Conservation (phyloP, 2,113 vertebrate species). For the Butorides virescens region DNA sequence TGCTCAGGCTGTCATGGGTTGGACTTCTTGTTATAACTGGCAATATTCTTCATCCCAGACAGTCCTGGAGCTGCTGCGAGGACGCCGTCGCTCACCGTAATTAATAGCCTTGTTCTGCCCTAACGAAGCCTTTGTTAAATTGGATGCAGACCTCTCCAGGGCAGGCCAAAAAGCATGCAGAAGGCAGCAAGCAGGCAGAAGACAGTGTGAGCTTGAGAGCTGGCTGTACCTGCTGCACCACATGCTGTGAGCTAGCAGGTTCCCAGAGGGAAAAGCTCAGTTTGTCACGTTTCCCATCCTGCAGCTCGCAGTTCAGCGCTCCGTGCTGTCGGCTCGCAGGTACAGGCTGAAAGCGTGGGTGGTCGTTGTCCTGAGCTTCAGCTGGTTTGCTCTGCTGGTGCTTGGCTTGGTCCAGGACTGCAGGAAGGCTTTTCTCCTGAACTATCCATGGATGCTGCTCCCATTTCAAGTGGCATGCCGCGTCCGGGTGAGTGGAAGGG, state of each 20-base stretch:
- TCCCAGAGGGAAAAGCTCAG: background rate
- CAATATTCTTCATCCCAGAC: background rate
- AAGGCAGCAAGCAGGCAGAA: background rate
- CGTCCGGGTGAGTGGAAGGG: background rate
- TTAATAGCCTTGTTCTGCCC: background rate
- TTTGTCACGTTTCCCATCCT: background rate
- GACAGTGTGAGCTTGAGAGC: background rate
- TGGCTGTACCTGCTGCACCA: background rate
- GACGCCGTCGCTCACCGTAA: fast-evolving
- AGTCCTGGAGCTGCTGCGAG: background rate
- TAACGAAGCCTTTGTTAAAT: background rate
- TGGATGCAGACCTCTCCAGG: background rate
- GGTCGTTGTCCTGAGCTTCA: background rate
- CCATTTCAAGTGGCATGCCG: fast-evolving
- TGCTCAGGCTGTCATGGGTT: background rate
- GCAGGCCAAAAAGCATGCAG: background rate
- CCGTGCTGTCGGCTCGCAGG: background rate
- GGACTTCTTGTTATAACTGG: background rate
- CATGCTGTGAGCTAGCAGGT: fast-evolving
- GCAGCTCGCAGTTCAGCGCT: background rate
- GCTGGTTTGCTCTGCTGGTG: fast-evolving
- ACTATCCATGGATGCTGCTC: background rate
- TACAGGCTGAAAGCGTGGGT: background rate
- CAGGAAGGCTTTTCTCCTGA: background rate
- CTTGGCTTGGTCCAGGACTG: background rate